These are phyloP conservation scores for Osmerus eperlanus DNA, from an alignment of 2,113 vertebrate species.

Conservation along the genomic window DNA sequence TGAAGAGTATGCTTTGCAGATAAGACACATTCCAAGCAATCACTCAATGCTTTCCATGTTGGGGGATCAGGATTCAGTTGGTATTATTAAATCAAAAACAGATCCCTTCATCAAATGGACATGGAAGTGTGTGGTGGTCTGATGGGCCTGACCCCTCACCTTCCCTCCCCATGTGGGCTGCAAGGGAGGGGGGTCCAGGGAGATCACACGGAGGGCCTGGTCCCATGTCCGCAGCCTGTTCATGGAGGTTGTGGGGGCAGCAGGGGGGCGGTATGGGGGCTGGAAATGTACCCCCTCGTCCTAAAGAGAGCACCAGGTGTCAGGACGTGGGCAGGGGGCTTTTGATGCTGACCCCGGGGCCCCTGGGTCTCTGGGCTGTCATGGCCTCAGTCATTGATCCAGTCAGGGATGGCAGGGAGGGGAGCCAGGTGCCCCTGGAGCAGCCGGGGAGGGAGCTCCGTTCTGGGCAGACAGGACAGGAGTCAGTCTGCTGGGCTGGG, in stretches of 20 bases:
- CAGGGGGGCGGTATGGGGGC: conserved; percentile 36
- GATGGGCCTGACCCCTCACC: conserved; percentile 61
- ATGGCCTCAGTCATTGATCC: conserved; percentile 59
- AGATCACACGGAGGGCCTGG: conserved; percentile 58
- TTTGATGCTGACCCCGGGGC: conserved; percentile 68
- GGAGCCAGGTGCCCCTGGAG: conserved; percentile 64
- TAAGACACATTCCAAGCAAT: conserved; percentile 11
- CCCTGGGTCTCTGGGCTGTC: conserved; percentile 51
- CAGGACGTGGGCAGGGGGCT: conserved; percentile 63
- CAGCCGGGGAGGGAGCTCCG: conserved; percentile 46
- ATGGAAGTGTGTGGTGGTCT: conserved; percentile 41
- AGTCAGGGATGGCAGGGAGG: conserved; percentile 57
- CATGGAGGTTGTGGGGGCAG: conserved; percentile 29
- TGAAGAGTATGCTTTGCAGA: not conserved
- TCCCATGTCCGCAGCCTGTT: conserved; percentile 59
- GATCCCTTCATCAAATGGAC: conserved; percentile 49
- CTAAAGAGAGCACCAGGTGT: conserved; percentile 61
- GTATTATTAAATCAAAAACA: conserved; percentile 59
- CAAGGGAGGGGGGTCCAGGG: conserved; percentile 37
- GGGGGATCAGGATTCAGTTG: conserved; percentile 18
- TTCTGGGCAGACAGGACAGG: conserved; percentile 32
- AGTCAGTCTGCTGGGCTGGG: conserved; percentile 28
- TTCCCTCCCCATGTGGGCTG: conserved; percentile 44
- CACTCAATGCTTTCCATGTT: conserved; percentile 5
- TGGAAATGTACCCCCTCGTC: conserved; percentile 43